phyloP scores from a whole-genome alignment of 1,140 invertebrate genomes.

The Phthorimaea operculella region DNA sequence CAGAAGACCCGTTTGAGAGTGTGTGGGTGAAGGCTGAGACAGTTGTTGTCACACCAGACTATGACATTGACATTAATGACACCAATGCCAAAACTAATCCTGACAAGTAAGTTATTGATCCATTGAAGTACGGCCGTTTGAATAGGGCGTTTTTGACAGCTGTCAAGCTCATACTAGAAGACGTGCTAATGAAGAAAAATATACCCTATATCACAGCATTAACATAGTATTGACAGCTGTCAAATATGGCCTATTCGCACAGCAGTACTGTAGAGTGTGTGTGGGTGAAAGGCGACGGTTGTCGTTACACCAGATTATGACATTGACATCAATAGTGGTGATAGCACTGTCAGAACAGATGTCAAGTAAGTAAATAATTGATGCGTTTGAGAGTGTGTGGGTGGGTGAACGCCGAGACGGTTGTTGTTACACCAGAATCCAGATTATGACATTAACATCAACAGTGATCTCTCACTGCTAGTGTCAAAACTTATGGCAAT shows the following conservation, averaged over 20 bases:
- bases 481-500: no score
- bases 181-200: no score
- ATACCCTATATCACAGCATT: no score
- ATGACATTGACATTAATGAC: not conserved
- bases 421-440: constrained; percentile 26
- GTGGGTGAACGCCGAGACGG: constrained; percentile 45
- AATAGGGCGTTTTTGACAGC: no score
- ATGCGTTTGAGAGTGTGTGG: no score
- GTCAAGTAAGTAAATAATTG: constrained; percentile 16
- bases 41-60: constrained; percentile 23
- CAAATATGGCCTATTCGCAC: no score
- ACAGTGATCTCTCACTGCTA: no score
- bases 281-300: constrained; percentile 45
- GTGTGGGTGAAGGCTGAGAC: constrained; percentile 46
- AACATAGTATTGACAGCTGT: no score
- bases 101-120: constrained; percentile 16
- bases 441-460: constrained; percentile 1
- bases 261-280: no score
- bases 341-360: constrained; percentile 11
- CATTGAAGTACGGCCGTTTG: no score
- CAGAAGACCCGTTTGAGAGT: constrained; percentile 36
- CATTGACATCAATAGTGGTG: not conserved
- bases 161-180: no score
- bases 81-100: constrained; percentile 18
- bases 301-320: constrained; percentile 16